Evolutionary conservation across 92 coral and sea anemone species (phyloP).

Genomic region (Actinostola sp.): DNA sequence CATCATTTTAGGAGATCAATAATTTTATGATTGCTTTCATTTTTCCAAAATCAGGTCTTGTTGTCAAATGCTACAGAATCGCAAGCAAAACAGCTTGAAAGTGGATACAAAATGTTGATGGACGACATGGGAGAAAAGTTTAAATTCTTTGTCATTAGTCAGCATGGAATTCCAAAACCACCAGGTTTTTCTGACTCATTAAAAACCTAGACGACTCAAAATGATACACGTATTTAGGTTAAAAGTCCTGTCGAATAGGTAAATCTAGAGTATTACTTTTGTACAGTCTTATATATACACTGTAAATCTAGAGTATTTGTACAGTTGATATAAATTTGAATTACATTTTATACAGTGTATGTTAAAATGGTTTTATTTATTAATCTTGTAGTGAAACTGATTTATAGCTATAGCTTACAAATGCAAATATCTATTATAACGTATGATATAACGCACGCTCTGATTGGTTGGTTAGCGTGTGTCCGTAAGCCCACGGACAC

Average conservation of each 20-base stretch:
- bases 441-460: no score
- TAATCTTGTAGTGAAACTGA: no score
- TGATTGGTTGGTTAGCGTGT: no score
- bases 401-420: no score
- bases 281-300: no score
- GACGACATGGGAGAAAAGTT: constrained; percentile 94
- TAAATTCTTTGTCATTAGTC: constrained; percentile 73
- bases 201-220: neutral
- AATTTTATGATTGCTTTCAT: neutral
- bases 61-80: constrained; percentile 75
- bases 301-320: no score
- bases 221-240: neutral
- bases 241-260: neutral
- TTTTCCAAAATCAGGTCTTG: constrained; percentile 49
- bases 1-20: neutral
- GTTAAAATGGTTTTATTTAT: no score
- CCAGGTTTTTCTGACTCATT: constrained; percentile 65
- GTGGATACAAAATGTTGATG: constrained; percentile 85
- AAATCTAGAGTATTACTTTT: no score
- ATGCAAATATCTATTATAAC: no score
- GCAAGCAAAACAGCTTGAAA: constrained; percentile 73
- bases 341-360: no score
- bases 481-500: no score
- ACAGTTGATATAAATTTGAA: no score
- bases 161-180: constrained; percentile 61